Percentiles rank a stretch among this genome's conserved stretches.
phyloP scores from a whole-genome alignment of 2,888 invertebrate genomes.

The Amphimallon solstitiale region DNA sequence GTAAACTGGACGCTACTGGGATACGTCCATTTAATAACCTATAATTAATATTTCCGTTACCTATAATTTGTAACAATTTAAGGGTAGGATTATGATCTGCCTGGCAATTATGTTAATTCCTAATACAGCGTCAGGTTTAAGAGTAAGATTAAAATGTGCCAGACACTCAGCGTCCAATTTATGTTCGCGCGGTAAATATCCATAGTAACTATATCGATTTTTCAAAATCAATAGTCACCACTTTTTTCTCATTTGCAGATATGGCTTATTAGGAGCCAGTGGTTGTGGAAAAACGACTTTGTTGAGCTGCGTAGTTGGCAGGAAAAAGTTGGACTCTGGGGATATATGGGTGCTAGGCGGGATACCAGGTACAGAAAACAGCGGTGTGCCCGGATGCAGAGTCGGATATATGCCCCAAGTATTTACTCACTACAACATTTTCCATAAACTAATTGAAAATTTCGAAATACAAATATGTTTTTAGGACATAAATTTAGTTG shows the following conservation, averaged over 20 bases:
- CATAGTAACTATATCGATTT: too few species aligned
- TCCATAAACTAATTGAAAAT: background rate
- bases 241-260: constrained; percentile 67
- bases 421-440: constrained; percentile 36
- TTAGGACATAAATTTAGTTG: constrained; percentile 82
- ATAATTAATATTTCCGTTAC: too few species aligned
- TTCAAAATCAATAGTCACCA: too few species aligned
- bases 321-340: constrained; percentile 77
- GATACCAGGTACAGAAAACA: constrained; percentile 70
- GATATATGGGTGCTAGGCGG: constrained; percentile 80
- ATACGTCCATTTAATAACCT: too few species aligned
- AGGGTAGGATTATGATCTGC: too few species aligned
- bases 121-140: too few species aligned
- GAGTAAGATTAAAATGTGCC: too few species aligned
- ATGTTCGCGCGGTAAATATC: background rate
- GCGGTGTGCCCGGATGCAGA: constrained; percentile 74
- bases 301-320: constrained; percentile 84
- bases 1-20: too few species aligned
- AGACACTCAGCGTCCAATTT: too few species aligned
- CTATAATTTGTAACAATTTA: too few species aligned
- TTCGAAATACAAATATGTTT: constrained; percentile 38
- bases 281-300: constrained; percentile 93
- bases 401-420: constrained; percentile 94
- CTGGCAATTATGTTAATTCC: too few species aligned
- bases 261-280: constrained; percentile 88